Percentiles rank a stretch among this genome's conserved stretches.
Conservation (phyloP, 2,113 vertebrate species). For the Silurus asotus region DNA sequence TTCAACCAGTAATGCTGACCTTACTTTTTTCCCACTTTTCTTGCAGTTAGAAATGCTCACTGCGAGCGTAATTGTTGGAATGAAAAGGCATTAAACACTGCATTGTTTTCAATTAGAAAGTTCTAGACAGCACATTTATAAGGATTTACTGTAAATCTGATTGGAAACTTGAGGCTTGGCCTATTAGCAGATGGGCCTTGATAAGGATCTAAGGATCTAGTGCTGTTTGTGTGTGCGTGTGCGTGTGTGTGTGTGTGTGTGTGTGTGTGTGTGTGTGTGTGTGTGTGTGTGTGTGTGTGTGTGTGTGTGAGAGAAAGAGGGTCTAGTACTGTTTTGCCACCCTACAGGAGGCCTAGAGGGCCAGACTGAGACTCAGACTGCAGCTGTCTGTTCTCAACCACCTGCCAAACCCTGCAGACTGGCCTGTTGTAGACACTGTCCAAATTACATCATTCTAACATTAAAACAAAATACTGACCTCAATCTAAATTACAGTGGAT, state of each 20-base stretch:
- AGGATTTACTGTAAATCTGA: constrained; percentile 9
- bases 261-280: constrained; percentile 32
- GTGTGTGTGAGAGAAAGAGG: not conserved
- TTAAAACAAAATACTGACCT: not conserved
- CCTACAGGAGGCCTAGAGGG: constrained; percentile 65
- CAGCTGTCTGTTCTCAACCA: constrained; percentile 72
- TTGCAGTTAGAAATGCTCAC: not conserved
- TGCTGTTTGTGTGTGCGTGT: constrained; percentile 55
- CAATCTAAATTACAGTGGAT: not conserved
- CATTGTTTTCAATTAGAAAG: not conserved
- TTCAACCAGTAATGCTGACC: not conserved
- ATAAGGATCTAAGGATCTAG: constrained; percentile 54
- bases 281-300: constrained; percentile 48
- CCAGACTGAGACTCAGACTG: constrained; percentile 67
- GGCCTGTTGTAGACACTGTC: not conserved
- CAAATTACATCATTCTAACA: constrained; percentile 7
- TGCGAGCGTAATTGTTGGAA: constrained; percentile 2
- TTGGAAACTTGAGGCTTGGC: constrained; percentile 51
- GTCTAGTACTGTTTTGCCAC: constrained; percentile 35
- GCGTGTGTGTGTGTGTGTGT: not conserved
- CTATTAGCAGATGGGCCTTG: constrained; percentile 69
- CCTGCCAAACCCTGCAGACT: constrained; percentile 60
- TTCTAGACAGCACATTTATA: not conserved
- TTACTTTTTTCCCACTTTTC: not conserved
- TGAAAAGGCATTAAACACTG: not conserved